These are phyloP conservation scores for Drosophila sturtevanti DNA, from an alignment of 1,140 invertebrate genomes.

Conservation along the genomic window DNA sequence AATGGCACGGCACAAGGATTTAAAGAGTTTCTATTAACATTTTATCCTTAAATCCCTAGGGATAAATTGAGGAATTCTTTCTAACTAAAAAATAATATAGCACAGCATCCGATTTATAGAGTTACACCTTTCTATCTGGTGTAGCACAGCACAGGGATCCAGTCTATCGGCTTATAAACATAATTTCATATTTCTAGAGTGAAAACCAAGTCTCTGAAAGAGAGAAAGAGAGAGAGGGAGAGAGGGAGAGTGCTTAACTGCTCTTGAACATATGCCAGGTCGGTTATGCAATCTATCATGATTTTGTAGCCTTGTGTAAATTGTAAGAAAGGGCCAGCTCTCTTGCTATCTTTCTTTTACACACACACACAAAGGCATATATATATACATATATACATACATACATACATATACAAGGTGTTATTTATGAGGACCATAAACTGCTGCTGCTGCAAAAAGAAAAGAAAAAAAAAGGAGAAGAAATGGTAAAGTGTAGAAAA, in stretches of 20 bases:
- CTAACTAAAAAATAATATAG: too few species aligned
- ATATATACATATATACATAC: neutral
- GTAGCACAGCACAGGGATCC: too few species aligned
- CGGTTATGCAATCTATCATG: neutral
- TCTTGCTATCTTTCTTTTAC: neutral
- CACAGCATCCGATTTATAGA: too few species aligned
- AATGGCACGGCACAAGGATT: too few species aligned
- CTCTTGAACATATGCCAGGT: neutral
- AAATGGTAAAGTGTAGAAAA: conserved; percentile 68
- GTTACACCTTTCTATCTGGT: too few species aligned
- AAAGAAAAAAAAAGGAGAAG: conserved; percentile 35
- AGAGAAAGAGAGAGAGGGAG: too few species aligned
- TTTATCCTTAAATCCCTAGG: too few species aligned
- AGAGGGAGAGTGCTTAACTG: neutral
- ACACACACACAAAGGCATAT: neutral
- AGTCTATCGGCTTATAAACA: neutral
- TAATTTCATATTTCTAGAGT: neutral
- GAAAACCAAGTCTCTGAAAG: neutral
- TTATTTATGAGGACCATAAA: conserved; percentile 76
- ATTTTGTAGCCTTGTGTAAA: conserved; percentile 1
- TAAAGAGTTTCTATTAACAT: too few species aligned
- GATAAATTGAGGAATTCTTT: too few species aligned
- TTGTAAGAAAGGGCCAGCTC: neutral
- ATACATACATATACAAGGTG: conserved; percentile 44
- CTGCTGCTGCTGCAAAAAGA: conserved; percentile 8